Evolutionary conservation across 2,888 invertebrate species (phyloP).

Genomic region (Eupithecia exiguata): DNA sequence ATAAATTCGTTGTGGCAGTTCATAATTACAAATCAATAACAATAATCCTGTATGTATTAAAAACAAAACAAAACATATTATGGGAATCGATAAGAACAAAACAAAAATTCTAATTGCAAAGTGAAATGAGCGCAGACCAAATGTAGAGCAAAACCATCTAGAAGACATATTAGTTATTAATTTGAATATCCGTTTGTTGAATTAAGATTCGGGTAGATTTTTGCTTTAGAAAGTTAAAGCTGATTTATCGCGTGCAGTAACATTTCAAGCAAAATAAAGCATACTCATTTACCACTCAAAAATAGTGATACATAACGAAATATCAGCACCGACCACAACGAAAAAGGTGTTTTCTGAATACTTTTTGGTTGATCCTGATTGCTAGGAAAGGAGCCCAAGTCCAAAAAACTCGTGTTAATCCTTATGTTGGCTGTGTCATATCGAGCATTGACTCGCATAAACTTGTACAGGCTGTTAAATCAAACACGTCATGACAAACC

Average conservation of each 20-base stretch:
- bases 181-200: not conserved
- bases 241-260: not conserved
- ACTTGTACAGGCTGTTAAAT: not conserved
- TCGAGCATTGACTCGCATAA: not conserved
- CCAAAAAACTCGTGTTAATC: not conserved
- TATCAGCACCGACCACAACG: not conserved
- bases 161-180: not conserved
- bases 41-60: not conserved
- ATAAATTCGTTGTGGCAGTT: slow-evolving; percentile 7
- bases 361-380: not conserved
- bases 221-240: not conserved
- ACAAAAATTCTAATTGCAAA: not conserved
- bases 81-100: not conserved
- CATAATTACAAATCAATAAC: not conserved
- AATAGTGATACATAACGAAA: not conserved
- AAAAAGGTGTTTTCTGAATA: not conserved
- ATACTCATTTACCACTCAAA: not conserved
- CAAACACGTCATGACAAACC: not conserved
- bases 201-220: not conserved
- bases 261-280: not conserved
- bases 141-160: not conserved
- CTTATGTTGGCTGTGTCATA: not conserved
- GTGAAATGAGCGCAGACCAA: not conserved
- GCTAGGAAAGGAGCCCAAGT: not conserved
- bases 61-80: not conserved